Evolutionary conservation across 2,797 vertebrate genomes (phyloP).

Genomic region (Balearica regulorum): DNA sequence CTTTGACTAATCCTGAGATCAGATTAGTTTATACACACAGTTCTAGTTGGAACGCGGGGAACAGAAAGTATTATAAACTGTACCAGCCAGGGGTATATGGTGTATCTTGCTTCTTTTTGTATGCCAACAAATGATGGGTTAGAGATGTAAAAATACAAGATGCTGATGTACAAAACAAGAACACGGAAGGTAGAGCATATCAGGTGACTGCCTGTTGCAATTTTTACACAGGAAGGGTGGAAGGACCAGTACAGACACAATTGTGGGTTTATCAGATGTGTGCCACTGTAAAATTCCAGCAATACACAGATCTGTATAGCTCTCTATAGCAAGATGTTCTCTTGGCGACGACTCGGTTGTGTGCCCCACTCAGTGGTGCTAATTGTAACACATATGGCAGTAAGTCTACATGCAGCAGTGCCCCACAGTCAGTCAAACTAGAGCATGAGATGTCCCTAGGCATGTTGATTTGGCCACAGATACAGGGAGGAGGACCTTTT

Average conservation of each 20-base stretch:
- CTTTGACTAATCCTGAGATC: neutral
- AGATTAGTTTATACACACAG: neutral
- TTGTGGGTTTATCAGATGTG: neutral
- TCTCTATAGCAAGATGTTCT: fast-evolving
- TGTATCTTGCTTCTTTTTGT: neutral
- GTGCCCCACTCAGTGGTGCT: fast-evolving
- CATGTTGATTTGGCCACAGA: neutral
- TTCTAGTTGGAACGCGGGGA: neutral
- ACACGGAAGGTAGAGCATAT: neutral
- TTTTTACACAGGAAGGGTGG: neutral
- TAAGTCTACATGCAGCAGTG: neutral
- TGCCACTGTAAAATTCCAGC: neutral
- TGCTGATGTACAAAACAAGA: neutral
- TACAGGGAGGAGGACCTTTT: neutral
- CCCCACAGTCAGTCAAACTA: neutral
- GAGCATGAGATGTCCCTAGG: neutral
- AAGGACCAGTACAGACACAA: neutral
- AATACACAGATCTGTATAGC: neutral
- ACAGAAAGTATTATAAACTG: neutral
- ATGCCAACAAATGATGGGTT: neutral
- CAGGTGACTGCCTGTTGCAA: neutral
- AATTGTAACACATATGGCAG: fast-evolving
- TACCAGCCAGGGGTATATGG: neutral
- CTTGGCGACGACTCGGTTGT: no score
- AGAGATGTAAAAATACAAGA: neutral